phyloP scores from a whole-genome alignment of 1,140 invertebrate genomes.

The Leptopilina clavipes region DNA sequence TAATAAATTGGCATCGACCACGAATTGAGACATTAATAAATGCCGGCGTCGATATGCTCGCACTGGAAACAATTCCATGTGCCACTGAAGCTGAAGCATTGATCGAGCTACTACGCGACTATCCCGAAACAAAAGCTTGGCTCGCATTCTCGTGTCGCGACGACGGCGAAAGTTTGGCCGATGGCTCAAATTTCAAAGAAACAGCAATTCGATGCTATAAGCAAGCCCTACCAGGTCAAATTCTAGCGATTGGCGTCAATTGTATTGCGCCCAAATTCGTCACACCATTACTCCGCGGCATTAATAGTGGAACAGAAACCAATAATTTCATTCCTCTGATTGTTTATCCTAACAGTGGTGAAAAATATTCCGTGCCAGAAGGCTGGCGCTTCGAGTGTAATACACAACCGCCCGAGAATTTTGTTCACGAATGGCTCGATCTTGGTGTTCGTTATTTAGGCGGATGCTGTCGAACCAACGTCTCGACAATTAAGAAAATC shows the following conservation, averaged over 20 bases:
- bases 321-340: constrained; percentile 75
- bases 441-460: constrained; percentile 84
- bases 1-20: constrained; percentile 87
- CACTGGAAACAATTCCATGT: constrained; percentile 93
- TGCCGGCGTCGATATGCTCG: constrained; percentile 87
- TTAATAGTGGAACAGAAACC: constrained; percentile 62
- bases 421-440: constrained; percentile 81
- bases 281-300: constrained; percentile 74
- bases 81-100: constrained; percentile 87
- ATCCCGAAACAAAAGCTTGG: constrained; percentile 85
- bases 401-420: constrained; percentile 76
- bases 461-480: constrained; percentile 85
- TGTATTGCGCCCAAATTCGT: constrained; percentile 83
- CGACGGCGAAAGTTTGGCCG: constrained; percentile 80
- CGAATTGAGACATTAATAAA: constrained; percentile 85
- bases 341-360: constrained; percentile 85
- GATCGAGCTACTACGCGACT: constrained; percentile 84
- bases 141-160: constrained; percentile 87
- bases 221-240: constrained; percentile 76
- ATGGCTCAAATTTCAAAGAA: constrained; percentile 84
- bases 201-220: constrained; percentile 80
- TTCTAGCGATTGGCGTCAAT: constrained; percentile 90
- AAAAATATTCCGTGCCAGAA: constrained; percentile 74
- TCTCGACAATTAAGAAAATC: constrained; percentile 78
- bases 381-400: constrained; percentile 79